Base-by-base conservation (phyloP, 2,888 invertebrate genomes). In the Rugalucina vietnamica region DNA sequence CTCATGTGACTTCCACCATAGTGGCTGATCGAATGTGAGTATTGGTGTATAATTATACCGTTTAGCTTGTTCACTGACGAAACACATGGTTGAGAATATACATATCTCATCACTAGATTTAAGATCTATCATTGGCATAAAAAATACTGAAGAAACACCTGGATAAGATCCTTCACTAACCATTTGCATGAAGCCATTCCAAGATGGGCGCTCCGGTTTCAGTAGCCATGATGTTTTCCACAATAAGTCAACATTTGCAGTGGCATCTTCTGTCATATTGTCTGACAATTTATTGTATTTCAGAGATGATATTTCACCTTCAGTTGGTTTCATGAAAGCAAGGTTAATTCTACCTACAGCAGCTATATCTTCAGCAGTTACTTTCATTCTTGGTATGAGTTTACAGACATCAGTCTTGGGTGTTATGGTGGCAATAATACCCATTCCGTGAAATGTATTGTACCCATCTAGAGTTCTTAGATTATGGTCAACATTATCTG, bases 401-500 rank as follows among this genome's bases (percentile, higher is more conserved):
- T 29, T 39, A 24, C 3, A 27, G 24, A 37, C 36, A 8, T 57
- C 12, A 0, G 36, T 32, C 24, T 76, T 82, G 36, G 91, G 91
- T 34, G 89, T 89, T 18, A 88, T 70, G 21, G 77, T 71, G 12
- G 89, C 89, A 36, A 91, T 90, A n/a, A 91, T 89, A 4, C 90
- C 90, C 89, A 92, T 91, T 8, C 89, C 90, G 82, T 88, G 91
- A 60, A 91, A 91, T 24, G 91, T 90, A 43, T 81, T 79, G 27
- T 84, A 65, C 5, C 90, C 90, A 84, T 92, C 88, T 14, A 91
- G 29, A 43, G 90, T 91, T 49, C 79, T 60, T 37, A 84, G 80
- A 74, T 90, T 90, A 85, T 91, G 91, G 73, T 92, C 89, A 43
- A 91, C 88, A 86, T 90, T 92, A 75, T 92, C 90, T 18, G 91